A percentile compares a stretch with the other conserved stretches of the same genome.
Conservation (phyloP, 1,140 invertebrate species). For the Drosophila tristis region DNA sequence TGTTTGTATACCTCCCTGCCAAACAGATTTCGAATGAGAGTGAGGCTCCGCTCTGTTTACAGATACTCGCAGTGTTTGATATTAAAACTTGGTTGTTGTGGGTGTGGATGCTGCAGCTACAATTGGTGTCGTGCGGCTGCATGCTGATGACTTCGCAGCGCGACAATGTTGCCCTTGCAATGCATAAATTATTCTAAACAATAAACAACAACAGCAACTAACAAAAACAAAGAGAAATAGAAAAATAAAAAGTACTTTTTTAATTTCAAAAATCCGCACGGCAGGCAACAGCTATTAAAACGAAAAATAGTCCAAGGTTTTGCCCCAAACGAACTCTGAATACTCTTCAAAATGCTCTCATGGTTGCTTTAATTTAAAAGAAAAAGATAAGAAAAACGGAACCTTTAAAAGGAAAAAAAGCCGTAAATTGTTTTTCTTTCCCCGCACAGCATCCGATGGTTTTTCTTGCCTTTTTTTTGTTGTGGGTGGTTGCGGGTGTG, state of each 20-base stretch:
- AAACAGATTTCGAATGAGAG: too few species aligned
- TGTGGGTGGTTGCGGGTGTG: not conserved
- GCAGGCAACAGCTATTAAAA: constrained; percentile 8
- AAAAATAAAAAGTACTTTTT: constrained; percentile 43
- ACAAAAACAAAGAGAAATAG: constrained; percentile 1
- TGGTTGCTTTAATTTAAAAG: not conserved
- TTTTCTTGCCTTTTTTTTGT: constrained; percentile 17
- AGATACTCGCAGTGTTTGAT: too few species aligned
- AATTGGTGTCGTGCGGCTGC: constrained; percentile 32
- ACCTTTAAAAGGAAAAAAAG: constrained; percentile 25
- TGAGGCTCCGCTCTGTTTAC: too few species aligned
- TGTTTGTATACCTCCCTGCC: too few species aligned
- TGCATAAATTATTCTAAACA: constrained; percentile 54
- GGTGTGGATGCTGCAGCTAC: constrained; percentile 2
- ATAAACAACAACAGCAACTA: too few species aligned
- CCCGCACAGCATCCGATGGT: not conserved
- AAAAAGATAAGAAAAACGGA: not conserved
- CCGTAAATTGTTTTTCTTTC: constrained; percentile 36
- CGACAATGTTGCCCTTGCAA: constrained; percentile 13
- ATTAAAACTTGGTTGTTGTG: not conserved
- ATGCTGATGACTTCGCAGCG: constrained; percentile 43
- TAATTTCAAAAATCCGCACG: constrained; percentile 34
- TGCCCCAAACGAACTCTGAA: constrained; percentile 2
- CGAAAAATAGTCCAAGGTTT: constrained; percentile 6
- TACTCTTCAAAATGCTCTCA: not conserved